Evolutionary conservation across 2,797 vertebrate species (phyloP), one percentile per base, ranked within the genome.

Genomic region (Premnoplex brunnescens): DNA sequence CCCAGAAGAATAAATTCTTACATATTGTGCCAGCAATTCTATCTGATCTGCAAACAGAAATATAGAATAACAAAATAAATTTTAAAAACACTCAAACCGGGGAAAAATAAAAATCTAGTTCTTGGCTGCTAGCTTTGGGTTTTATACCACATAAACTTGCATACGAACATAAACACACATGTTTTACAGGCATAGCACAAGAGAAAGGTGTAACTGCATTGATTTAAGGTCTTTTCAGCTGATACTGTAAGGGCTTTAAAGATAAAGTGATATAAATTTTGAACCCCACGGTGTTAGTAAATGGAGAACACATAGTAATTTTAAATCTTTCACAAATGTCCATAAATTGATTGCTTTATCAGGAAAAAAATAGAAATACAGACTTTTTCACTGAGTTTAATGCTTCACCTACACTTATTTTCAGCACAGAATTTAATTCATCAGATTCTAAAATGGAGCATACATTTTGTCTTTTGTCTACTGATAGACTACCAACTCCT

Each of bases 21-120:
- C 96, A 97, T 88, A 97, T 95, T 96, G 93, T 91, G 91, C 91
- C 91, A 95, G 85, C 68, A 85, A 91, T 97, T 96, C 97, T 96
- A 97, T 88, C 90, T 96, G 96, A 98, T 97, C 97, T 96, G 96
- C 92, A 85, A 91, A 64, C 5, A 98, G 97, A 98, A 98, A 97
- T 97, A 98, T 63, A 56, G 96, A 92, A 97, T 96, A 97, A 97
- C 95, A 98, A 98, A 95, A 84, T 41, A 26, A 67, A 59, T 76
- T 55, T 88, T 71, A 14, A n/a, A 87, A 82, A 89, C 20, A 12
- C 12, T 48, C 36, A 48, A 67, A 78, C 3, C 36, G 46, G 56
- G 34, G 34, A 87, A 24, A 76, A 91, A 82, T 9, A 44, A 86
- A 92, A 75, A 36, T 7, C 1, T 5, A 63, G 32, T 27, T 87